phyloP scores from a whole-genome alignment of 1,140 invertebrate genomes.

The Andrena cerasifolii region DNA sequence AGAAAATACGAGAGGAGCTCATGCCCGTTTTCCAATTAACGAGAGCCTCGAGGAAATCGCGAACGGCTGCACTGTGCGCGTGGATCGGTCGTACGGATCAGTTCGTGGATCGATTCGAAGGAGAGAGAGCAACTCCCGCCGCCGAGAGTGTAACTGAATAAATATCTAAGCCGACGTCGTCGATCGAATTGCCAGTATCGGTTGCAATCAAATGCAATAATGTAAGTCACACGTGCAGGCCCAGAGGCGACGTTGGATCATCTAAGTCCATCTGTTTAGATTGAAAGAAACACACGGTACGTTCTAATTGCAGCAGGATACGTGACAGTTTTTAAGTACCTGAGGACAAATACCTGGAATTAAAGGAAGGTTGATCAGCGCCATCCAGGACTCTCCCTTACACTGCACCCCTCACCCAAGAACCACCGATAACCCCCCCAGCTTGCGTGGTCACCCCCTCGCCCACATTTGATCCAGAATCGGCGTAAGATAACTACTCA shows the following conservation, averaged over 20 bases:
- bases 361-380: too few species aligned
- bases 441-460: too few species aligned
- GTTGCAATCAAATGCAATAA: conserved; percentile 11
- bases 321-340: too few species aligned
- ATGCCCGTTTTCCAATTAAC: conserved; percentile 46
- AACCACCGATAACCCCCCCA: too few species aligned
- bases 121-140: conserved; percentile 30
- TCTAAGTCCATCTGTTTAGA: not conserved
- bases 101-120: conserved; percentile 18
- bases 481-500: too few species aligned
- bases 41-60: conserved; percentile 26
- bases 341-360: too few species aligned
- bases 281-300: not conserved
- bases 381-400: too few species aligned
- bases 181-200: conserved; percentile 27
- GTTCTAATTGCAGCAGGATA: not conserved
- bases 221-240: conserved; percentile 44
- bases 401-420: too few species aligned
- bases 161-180: conserved; percentile 12
- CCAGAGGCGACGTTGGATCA: conserved; percentile 7
- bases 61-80: not conserved
- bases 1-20: conserved; percentile 4
- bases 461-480: too few species aligned
- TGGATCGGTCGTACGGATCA: conserved; percentile 7
- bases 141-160: conserved; percentile 33